Conservation (phyloP, 2,888 invertebrate species). For the Drosophila longiperda region DNA sequence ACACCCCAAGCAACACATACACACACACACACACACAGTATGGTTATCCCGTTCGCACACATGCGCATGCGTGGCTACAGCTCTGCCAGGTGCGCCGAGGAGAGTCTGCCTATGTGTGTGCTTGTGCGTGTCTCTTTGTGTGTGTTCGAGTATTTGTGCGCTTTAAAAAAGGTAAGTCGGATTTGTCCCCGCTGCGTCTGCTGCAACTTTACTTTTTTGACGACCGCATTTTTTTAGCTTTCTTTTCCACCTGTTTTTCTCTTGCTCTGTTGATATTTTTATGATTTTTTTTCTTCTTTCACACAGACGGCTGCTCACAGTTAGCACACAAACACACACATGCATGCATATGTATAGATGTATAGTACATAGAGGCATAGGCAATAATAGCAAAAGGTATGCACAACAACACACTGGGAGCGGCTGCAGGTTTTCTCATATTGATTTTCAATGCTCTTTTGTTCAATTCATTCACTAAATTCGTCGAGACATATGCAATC, state of each 20-base stretch:
- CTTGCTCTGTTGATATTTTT: conserved; percentile 76
- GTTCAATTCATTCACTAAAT: conserved; percentile 78
- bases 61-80: conserved; percentile 69
- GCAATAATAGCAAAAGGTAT: conserved; percentile 57
- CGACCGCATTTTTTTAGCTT: conserved; percentile 81
- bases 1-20: conserved; percentile 59
- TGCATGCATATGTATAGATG: conserved; percentile 13
- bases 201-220: conserved; percentile 78
- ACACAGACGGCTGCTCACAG: conserved; percentile 30
- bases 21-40: conserved; percentile 31
- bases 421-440: conserved; percentile 79
- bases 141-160: conserved; percentile 42
- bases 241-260: conserved; percentile 80
- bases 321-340: conserved; percentile 29
- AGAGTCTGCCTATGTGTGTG: conserved; percentile 37
- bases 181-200: conserved; percentile 76
- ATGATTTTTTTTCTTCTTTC: conserved; percentile 63
- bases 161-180: conserved; percentile 72
- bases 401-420: conserved; percentile 63
- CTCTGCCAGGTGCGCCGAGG: conserved; percentile 45
- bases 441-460: conserved; percentile 76
- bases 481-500: conserved; percentile 47
- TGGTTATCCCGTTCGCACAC: conserved; percentile 58
- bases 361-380: conserved; percentile 31
- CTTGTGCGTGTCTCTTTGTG: conserved; percentile 14